Evolutionary conservation across 2,113 vertebrate species (phyloP).

Genomic region (Tupaia chinensis): DNA sequence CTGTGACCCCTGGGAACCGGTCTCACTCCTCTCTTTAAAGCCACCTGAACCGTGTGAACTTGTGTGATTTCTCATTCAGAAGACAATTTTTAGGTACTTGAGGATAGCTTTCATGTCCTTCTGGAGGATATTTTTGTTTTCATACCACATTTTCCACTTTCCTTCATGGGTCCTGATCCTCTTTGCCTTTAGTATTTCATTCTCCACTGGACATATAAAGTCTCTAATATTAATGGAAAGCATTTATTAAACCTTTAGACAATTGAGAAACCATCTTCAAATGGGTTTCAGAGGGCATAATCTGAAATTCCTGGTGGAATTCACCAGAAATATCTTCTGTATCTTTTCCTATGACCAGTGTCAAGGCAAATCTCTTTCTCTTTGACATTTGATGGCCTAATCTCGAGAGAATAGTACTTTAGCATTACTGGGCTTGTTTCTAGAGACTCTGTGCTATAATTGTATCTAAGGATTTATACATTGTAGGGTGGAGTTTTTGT

Average conservation of each 20-base stretch:
- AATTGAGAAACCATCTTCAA: background rate
- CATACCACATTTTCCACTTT: background rate
- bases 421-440: background rate
- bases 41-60: background rate
- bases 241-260: background rate
- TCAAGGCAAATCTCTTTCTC: background rate
- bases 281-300: background rate
- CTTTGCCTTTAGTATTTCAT: background rate
- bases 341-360: background rate
- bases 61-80: background rate
- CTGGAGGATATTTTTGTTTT: background rate
- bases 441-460: background rate
- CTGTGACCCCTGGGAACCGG: background rate
- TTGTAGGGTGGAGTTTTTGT: background rate
- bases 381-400: background rate
- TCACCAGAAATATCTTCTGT: background rate
- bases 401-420: background rate
- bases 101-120: fast-evolving
- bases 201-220: background rate
- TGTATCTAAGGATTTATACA: background rate
- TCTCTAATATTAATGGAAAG: background rate
- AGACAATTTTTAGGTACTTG: background rate
- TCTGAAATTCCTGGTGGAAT: background rate
- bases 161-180: background rate
- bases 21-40: background rate